phyloP scores from a whole-genome alignment of 2,797 vertebrate species.

The Pelochelys cantorii region DNA sequence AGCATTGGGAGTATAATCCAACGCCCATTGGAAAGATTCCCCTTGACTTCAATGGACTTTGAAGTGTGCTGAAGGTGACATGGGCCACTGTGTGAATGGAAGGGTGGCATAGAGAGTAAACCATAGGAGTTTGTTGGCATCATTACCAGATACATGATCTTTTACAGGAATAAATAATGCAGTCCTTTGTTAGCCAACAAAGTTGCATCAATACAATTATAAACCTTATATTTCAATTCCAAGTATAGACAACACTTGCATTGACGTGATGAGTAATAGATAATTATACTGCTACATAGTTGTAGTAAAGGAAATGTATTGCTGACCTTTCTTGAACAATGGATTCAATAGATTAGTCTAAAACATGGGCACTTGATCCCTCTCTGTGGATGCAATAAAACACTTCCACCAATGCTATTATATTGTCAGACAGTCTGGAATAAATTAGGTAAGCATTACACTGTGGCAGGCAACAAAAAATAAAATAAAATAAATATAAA shows the following conservation, averaged over 20 bases:
- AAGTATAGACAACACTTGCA: background rate
- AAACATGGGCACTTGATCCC: background rate
- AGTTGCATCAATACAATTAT: background rate
- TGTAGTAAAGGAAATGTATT: background rate
- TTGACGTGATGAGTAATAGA: background rate
- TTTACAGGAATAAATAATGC: background rate
- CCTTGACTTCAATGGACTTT: background rate
- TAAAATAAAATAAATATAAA: too few relatives aligned
- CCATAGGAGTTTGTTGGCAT: background rate
- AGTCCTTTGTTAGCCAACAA: background rate
- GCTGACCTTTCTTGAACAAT: background rate
- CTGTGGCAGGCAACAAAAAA: background rate
- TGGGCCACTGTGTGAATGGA: background rate
- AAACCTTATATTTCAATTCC: background rate
- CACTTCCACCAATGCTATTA: background rate
- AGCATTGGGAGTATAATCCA: background rate
- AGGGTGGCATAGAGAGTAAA: background rate
- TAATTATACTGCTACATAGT: background rate
- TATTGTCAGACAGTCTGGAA: accelerated
- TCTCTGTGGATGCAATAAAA: background rate
- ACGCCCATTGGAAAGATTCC: background rate
- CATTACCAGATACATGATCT: background rate
- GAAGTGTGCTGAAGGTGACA: background rate
- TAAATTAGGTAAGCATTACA: background rate
- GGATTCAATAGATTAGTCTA: background rate